Percentiles rank a stretch among this genome's conserved stretches.
phyloP scores from a whole-genome alignment of 2,797 vertebrate genomes.

The Xenentodon cancila region DNA sequence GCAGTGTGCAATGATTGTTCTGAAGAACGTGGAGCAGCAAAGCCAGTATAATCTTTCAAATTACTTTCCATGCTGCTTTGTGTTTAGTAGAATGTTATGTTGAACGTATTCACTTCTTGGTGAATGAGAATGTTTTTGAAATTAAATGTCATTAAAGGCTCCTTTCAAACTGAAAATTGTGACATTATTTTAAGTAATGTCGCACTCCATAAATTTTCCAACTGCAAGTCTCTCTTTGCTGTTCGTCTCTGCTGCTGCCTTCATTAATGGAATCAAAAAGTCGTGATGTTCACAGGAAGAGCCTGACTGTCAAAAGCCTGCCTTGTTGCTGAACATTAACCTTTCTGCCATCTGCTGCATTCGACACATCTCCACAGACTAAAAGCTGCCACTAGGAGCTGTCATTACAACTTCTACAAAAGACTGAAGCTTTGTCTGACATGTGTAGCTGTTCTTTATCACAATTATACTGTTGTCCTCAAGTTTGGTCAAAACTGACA shows the following conservation, averaged over 20 bases:
- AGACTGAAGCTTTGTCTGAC: too few species aligned
- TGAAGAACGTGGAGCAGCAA: constrained; percentile 21
- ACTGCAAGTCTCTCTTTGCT: background rate
- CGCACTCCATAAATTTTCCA: constrained; percentile 13
- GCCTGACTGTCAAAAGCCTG: constrained; percentile 56
- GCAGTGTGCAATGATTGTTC: constrained; percentile 19
- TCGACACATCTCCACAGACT: constrained; percentile 37
- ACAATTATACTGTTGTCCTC: too few species aligned
- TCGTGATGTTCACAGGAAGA: constrained; percentile 51
- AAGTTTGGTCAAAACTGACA: too few species aligned
- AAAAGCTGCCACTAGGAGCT: constrained; percentile 45
- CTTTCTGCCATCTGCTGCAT: constrained; percentile 69
- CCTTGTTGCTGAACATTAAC: constrained; percentile 63
- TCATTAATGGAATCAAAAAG: constrained; percentile 34
- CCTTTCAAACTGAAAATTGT: constrained; percentile 38
- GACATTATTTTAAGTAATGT: constrained; percentile 21
- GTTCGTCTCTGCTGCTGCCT: constrained; percentile 26
- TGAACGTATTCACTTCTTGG: constrained; percentile 15
- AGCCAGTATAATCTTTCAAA: constrained; percentile 37
- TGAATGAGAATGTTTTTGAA: constrained; percentile 17
- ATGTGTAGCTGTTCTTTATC: too few species aligned
- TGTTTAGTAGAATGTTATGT: constrained; percentile 5
- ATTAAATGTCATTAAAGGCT: constrained; percentile 34
- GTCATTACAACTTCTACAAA: constrained; percentile 53
- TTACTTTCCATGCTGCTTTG: constrained; percentile 24